Evolutionary conservation across 2,888 invertebrate species (phyloP).

Genomic region (Ethmia dodecea): DNA sequence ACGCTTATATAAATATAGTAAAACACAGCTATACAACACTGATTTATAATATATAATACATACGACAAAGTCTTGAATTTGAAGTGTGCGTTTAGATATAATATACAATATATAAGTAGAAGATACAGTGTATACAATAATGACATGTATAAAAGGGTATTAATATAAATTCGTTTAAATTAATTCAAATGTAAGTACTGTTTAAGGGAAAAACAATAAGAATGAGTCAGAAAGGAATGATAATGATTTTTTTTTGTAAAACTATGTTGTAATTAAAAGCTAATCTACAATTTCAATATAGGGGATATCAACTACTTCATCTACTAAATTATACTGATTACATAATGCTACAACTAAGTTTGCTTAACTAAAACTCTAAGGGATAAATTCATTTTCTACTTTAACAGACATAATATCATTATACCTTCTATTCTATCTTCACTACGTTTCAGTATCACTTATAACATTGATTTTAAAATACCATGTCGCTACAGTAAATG

Average conservation of each 20-base stretch:
- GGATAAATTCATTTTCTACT: constrained; percentile 56
- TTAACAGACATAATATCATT: constrained; percentile 35
- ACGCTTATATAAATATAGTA: constrained; percentile 30
- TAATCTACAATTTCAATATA: constrained; percentile 1
- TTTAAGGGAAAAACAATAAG: neutral
- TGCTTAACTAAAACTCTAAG: constrained; percentile 38
- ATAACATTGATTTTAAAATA: constrained; percentile 41
- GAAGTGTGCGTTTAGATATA: constrained; percentile 64
- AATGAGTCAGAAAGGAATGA: constrained; percentile 15
- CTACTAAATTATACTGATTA: constrained; percentile 26
- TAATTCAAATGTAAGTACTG: constrained; percentile 1
- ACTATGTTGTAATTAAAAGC: neutral
- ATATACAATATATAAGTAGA: constrained; percentile 29
- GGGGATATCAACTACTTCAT: constrained; percentile 19
- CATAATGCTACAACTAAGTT: constrained; percentile 25
- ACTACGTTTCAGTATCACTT: constrained; percentile 22
- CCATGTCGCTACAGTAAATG: constrained; percentile 64
- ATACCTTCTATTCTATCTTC: constrained; percentile 20
- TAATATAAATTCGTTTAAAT: constrained; percentile 7
- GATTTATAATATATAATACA: constrained; percentile 46
- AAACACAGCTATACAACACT: constrained; percentile 59
- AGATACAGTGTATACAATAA: constrained; percentile 32
- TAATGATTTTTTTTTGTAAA: constrained; percentile 21
- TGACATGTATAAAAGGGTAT: constrained; percentile 19
- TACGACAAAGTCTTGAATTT: constrained; percentile 64